phyloP scores from a whole-genome alignment of 2,797 vertebrate genomes.

The Falco naumanni region DNA sequence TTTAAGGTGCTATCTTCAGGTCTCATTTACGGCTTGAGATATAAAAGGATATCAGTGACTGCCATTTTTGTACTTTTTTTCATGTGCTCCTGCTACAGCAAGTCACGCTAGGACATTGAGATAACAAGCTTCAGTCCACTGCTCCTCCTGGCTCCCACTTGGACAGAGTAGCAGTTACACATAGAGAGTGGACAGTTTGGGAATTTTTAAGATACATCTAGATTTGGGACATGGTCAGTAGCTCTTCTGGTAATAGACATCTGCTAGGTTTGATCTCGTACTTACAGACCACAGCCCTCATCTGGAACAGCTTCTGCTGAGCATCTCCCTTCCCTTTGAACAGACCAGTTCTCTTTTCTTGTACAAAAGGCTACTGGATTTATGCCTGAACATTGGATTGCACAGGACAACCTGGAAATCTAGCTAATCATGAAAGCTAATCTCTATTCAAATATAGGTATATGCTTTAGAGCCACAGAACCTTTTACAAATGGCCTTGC shows the following conservation, averaged over 20 bases:
- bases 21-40: not conserved
- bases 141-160: not conserved
- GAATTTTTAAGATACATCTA: not conserved
- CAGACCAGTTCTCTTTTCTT: not conserved
- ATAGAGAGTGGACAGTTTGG: not conserved
- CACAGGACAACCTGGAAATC: not conserved
- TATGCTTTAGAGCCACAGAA: not conserved
- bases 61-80: not conserved
- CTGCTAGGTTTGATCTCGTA: not conserved
- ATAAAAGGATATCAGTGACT: not conserved
- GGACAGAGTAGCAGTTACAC: not conserved
- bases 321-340: not conserved
- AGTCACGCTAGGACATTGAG: not conserved
- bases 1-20: not conserved
- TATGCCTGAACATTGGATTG: not conserved
- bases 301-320: not conserved
- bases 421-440: not conserved
- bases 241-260: not conserved
- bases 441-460: not conserved
- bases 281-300: not conserved
- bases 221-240: not conserved
- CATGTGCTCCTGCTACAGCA: not conserved
- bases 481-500: not conserved
- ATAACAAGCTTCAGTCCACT: not conserved
- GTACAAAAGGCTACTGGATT: not conserved